phyloP scores from a whole-genome alignment of 2,113 vertebrate species.

The Herpailurus yagouaroundi region DNA sequence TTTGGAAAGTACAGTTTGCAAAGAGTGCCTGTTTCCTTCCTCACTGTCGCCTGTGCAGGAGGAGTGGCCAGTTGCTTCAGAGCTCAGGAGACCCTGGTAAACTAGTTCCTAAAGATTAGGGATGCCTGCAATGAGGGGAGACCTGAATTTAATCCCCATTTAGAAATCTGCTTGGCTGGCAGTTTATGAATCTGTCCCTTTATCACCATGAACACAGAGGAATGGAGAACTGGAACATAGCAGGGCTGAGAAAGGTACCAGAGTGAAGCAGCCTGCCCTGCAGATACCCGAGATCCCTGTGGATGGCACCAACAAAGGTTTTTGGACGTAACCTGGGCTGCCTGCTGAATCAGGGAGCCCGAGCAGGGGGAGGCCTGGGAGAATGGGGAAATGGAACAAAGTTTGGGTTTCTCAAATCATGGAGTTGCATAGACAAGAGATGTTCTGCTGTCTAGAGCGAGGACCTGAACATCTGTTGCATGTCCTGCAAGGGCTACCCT shows the following conservation, averaged over 20 bases:
- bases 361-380: not conserved
- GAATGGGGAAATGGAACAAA: not conserved
- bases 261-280: not conserved
- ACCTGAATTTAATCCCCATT: not conserved
- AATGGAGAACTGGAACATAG: not conserved
- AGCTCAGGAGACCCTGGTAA: not conserved
- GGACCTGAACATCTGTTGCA: not conserved
- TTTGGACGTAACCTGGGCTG: not conserved
- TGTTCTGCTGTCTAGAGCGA: no score
- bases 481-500: not conserved
- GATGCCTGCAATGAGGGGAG: not conserved
- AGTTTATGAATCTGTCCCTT: not conserved
- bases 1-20: not conserved
- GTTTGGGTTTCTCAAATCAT: not conserved
- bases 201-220: not conserved
- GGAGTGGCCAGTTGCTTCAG: not conserved
- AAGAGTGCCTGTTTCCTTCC: not conserved
- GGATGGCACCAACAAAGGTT: not conserved
- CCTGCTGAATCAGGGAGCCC: not conserved
- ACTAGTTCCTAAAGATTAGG: not conserved
- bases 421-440: not conserved
- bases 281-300: not conserved
- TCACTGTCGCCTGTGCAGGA: no score
- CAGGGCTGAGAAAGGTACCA: not conserved
- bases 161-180: not conserved